Evolutionary conservation across 1,140 invertebrate species (phyloP), one percentile per base, ranked within the genome.

Genomic region (Ruditapes philippinarum): DNA sequence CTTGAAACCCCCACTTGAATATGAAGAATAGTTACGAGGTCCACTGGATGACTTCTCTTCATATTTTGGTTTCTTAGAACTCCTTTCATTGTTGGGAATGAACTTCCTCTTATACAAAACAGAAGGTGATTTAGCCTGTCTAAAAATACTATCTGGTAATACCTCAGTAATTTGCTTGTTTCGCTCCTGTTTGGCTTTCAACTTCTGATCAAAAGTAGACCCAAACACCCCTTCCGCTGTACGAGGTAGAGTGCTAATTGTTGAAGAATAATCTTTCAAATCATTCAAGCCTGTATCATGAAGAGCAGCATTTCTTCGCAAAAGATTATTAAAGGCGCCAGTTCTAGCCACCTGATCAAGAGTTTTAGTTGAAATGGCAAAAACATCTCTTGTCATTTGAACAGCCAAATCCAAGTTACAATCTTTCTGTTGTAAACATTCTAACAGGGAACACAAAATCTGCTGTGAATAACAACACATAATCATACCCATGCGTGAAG

Each of bases 321-420:
- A n/a, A 22, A 89, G 28, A 82, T 89, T 78, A 33, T 74, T 22
- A 65, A 74, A 89, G 1, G 42, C 78, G 2, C 87, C 78, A 45
- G 78, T 28, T 45, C 68, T 36, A 1, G 74, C 87, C n/a, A 73
- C n/a, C 40, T 82, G 78, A 51, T 89, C 87, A 11, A 89, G 49
- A 60, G 60, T 5, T 57, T 89, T 89, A 2, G 87, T 82, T 3
- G 78, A 74, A 45, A 88, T 88, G 33, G 65, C 78, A 74, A 89
- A 82, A 28, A 82, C 33, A 70, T 89, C 87, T 33, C 62, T 54
- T 2, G 73, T 49, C 5, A 17, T 25, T 38, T 88, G 76, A 42
- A 62, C 51, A 22, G 49, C 38, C 17, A 4, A 28, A 14, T 87
- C 73, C 19, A 74, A 33, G 14, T 68, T 45, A 45, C 25, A 57